Evolutionary conservation across 2,113 vertebrate species (phyloP), one percentile per base, ranked within the genome.

Genomic region (Hiodon tergisus): DNA sequence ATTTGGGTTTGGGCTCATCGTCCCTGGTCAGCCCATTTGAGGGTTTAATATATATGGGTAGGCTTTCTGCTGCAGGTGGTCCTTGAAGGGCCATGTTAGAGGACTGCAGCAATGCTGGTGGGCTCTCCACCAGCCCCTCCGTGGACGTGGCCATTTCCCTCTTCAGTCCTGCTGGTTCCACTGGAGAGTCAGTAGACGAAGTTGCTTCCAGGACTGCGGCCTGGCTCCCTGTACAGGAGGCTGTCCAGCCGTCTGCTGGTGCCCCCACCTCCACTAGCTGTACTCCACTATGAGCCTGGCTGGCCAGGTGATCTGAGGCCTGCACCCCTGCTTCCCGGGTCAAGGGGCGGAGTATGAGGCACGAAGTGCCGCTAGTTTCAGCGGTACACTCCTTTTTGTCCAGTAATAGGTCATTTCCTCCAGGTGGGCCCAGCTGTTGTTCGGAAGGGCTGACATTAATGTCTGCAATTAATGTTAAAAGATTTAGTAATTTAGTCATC

Each of bases 61-160:
- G 46, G 46, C 46, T 66, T 47, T 66, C 48, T 3, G 31, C 6
- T 6, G 31, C 55, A 14, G 46, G 9, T 2, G 69, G 5, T 63
- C 53, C 50, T 9, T 59, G 17, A 54, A 10, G 47, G 2, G 6
- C 31, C 31, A 31, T 31, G 31, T 31, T 31, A 31, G 31, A 31
- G 31, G 31, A 7, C 72, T 51, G 61, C 48, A 67, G 51, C 57
- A 2, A 73, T 54, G 7, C 7, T 3, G 46, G n/a, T 9, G 53
- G 11, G 58, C 9, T 62, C 6, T 54, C 72, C 6, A 2, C 4
- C 5, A 75, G 71, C 72, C 89, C 85, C 63, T 90, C 86, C 0
- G 81, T 92, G n/a, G 78, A 81, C 7, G 89, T 88, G 74, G 82
- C 81, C 68, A 81, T 83, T 61, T 91, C 88, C 76, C 75, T 85